Evolutionary conservation across 2,797 vertebrate species (phyloP).

Genomic region (Xiphophorus birchmanni): DNA sequence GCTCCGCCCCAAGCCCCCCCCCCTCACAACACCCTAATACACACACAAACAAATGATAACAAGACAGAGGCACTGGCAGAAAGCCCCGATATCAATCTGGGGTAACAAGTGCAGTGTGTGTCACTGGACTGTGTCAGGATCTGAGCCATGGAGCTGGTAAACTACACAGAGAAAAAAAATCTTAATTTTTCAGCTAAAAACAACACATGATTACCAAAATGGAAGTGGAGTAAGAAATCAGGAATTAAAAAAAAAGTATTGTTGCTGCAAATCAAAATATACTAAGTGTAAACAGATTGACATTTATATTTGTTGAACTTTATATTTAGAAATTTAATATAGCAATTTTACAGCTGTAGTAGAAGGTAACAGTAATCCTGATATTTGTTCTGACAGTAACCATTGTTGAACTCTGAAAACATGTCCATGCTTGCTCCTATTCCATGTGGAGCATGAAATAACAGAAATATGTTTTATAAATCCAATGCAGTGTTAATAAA

Average conservation of each 20-base stretch:
- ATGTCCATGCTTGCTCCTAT: background rate
- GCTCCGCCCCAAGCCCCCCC: background rate
- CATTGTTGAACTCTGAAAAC: background rate
- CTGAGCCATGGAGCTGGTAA: background rate
- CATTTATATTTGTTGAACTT: background rate
- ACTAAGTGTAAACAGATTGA: background rate
- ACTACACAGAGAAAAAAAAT: background rate
- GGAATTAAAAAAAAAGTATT: background rate
- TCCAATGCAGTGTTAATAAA: background rate
- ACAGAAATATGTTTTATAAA: background rate
- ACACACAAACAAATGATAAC: constrained; percentile 40
- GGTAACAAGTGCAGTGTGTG: constrained; percentile 64
- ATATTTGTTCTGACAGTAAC: background rate
- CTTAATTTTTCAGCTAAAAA: background rate
- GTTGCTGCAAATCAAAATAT: background rate
- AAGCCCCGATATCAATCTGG: constrained; percentile 61
- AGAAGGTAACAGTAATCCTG: background rate
- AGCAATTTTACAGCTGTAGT: background rate
- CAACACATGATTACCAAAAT: background rate
- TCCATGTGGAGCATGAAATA: background rate
- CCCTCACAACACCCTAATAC: background rate
- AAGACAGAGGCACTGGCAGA: constrained; percentile 51
- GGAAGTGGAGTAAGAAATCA: background rate
- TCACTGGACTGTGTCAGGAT: constrained; percentile 41
- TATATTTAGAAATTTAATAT: background rate